phyloP scores from a whole-genome alignment of 2,113 vertebrate genomes.

The Caretta caretta region DNA sequence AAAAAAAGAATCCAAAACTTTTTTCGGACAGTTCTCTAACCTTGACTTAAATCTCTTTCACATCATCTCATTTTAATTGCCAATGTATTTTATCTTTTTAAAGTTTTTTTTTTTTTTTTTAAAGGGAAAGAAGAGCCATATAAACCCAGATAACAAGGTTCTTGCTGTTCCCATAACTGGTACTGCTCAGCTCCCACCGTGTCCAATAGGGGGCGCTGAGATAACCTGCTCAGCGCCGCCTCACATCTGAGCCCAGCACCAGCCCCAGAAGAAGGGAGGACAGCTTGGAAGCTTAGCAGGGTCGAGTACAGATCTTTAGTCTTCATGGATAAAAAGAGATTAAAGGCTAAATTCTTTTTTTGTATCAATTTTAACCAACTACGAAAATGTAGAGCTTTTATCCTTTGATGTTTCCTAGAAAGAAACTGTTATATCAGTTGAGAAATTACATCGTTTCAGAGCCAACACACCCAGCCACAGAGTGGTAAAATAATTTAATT shows the following conservation, averaged over 20 bases:
- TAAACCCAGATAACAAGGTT: conserved; percentile 26
- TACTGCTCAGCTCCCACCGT: conserved; percentile 56
- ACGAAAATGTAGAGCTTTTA: conserved; percentile 77
- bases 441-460: conserved; percentile 77
- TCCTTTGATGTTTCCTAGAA: conserved; percentile 80
- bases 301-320: conserved; percentile 81
- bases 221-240: conserved; percentile 56
- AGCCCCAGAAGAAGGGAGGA: conserved; percentile 58
- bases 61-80: not conserved
- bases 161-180: conserved; percentile 36
- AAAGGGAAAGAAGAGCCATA: not conserved
- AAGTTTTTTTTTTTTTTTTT: not conserved
- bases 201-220: conserved; percentile 82
- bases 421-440: conserved; percentile 74
- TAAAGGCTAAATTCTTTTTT: conserved; percentile 78
- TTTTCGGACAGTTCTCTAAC: not conserved
- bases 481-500: conserved; percentile 81
- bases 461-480: conserved; percentile 59
- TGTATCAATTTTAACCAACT: conserved; percentile 78
- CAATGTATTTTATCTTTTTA: not conserved
- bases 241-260: conserved; percentile 69
- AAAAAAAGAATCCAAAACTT: not conserved
- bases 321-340: conserved; percentile 80
- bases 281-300: conserved; percentile 64
- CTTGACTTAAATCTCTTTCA: not conserved